These are phyloP conservation scores for Engraulis encrasicolus DNA, from an alignment of 2,113 vertebrate genomes.

Conservation along the genomic window DNA sequence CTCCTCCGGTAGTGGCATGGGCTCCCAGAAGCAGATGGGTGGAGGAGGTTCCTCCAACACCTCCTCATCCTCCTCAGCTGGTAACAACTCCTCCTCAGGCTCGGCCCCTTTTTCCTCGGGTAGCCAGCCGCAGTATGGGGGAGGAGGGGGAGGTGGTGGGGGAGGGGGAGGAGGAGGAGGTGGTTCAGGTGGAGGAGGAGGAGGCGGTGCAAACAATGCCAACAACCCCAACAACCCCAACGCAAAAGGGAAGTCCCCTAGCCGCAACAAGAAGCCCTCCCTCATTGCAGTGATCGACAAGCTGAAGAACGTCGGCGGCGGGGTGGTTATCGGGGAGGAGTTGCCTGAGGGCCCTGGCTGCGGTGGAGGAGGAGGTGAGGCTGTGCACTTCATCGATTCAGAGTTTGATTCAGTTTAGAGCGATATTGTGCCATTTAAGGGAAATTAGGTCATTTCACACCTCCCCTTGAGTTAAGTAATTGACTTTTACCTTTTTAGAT, in stretches of 20 bases:
- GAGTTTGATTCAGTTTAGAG: no score
- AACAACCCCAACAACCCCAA: constrained; percentile 84
- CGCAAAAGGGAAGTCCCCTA: constrained; percentile 96
- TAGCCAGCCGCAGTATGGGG: constrained; percentile 84
- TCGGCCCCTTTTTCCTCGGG: constrained; percentile 80
- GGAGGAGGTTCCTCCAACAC: constrained; percentile 71
- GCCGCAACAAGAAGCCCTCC: constrained; percentile 97
- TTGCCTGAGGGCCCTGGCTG: constrained; percentile 83
- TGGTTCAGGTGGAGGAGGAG: constrained; percentile 78
- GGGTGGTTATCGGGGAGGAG: constrained; percentile 88
- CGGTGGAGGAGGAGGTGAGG: constrained; percentile 55
- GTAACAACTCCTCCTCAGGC: constrained; percentile 76
- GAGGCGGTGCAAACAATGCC: constrained; percentile 82
- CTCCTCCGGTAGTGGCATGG: constrained; percentile 87
- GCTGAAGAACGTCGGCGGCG: constrained; percentile 94
- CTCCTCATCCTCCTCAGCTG: constrained; percentile 73
- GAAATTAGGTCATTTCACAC: no score
- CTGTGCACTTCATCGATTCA: no score
- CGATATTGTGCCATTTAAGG: no score
- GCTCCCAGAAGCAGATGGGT: constrained; percentile 83
- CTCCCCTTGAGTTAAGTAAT: no score
- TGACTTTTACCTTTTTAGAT: no score
- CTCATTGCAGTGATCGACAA: constrained; percentile 98
- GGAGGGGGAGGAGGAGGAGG: constrained; percentile 75
- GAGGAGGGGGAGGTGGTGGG: constrained; percentile 80